A percentile compares a stretch with the other conserved stretches of the same genome.
Evolutionary conservation across 2,797 vertebrate species (phyloP).

Genomic region (Spinus pinus): DNA sequence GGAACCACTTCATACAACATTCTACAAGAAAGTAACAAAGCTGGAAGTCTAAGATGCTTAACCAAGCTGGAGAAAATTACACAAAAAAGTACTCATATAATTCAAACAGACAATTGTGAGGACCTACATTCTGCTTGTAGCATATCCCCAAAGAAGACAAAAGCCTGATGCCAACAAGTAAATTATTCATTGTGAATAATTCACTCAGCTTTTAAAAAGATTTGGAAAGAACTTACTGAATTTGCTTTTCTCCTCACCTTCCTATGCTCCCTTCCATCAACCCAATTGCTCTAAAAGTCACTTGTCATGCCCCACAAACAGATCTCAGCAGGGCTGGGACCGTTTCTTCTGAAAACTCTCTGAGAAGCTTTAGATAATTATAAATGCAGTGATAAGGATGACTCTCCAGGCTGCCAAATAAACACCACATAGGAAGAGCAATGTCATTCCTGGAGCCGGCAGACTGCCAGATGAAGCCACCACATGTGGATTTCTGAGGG

Average conservation of each 20-base stretch:
- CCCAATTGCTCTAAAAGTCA: neutral
- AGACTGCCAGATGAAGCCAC: neutral
- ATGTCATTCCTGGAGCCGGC: neutral
- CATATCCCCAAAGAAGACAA: neutral
- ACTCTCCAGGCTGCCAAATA: neutral
- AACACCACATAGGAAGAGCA: neutral
- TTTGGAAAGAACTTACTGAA: neutral
- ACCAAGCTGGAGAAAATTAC: neutral
- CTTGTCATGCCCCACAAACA: neutral
- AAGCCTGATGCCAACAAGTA: constrained; percentile 11
- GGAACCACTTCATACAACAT: neutral
- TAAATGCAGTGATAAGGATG: neutral
- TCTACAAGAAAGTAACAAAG: neutral
- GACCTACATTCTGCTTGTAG: neutral
- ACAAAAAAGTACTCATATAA: neutral
- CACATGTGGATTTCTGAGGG: accelerated
- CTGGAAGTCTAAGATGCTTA: neutral
- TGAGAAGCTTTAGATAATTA: neutral
- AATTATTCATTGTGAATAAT: constrained; percentile 34
- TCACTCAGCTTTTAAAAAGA: neutral
- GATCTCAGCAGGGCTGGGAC: neutral
- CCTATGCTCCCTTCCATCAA: neutral
- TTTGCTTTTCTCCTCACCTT: neutral
- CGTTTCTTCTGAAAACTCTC: neutral
- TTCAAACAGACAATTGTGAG: neutral